Evolutionary conservation across 2,888 invertebrate genomes (phyloP), one percentile per base, ranked within the genome.

Genomic region (Eupelmus urozonus): DNA sequence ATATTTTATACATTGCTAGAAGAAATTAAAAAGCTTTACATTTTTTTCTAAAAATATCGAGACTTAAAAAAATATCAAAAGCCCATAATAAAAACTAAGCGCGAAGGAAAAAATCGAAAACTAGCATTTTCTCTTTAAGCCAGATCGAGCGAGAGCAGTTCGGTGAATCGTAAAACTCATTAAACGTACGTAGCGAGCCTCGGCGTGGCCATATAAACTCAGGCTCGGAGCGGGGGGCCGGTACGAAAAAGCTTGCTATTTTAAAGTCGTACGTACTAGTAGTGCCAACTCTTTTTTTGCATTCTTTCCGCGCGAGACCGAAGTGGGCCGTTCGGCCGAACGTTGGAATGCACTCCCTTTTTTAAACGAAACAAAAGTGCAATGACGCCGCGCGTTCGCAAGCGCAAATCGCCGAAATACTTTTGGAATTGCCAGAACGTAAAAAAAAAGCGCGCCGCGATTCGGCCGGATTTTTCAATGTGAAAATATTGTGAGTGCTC

Each of bases 281-380:
- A 79, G 70, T 76, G 72, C 76, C 76, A 79, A 72, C 67, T 63
- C 42, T 49, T 78, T 78, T 74, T 76, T 72, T 70, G 67, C 71
- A 63, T 76, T 76, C 72, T 53, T 55, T 60, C 49, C 63, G 13
- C 34, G 7, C 13, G n/a, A 49, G 18, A 49, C 34, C 71, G 53
- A 75, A 75, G 75, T 75, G 74, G 78, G 69, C 20, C 71, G 70
- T 75, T 70, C 65, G 67, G 42, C 16, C 49, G 23, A 0, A 20
- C 65, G 18, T 53, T 34, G 71, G 76, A 76, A 76, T 79, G 66
- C 62, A 34, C 18, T 66, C 13, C 23, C 51, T 63, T 79, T 79
- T 74, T 74, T 57, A 59, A 57, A 51, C 40, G 57, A 79, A 79
- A 72, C 40, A 66, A 72, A 75, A 79, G 60, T 66, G 60, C 66